Evolutionary conservation across 2,888 invertebrate species (phyloP).

Genomic region (Boloria euphrosyne): DNA sequence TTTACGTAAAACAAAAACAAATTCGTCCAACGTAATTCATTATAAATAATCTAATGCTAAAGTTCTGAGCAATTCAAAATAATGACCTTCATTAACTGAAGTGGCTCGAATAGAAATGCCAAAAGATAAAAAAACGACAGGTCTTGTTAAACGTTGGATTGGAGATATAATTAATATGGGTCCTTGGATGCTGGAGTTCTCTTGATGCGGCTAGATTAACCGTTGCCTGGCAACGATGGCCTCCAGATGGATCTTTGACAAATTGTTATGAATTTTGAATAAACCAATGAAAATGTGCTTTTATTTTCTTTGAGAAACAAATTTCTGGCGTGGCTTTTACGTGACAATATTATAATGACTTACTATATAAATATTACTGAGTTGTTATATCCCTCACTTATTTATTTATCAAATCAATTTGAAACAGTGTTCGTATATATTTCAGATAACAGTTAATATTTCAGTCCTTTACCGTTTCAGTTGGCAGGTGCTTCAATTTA

Average conservation of each 20-base stretch:
- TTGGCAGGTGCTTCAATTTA: too few species aligned
- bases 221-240: conserved; percentile 28
- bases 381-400: too few species aligned
- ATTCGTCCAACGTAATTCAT: conserved; percentile 14
- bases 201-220: conserved; percentile 32
- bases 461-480: too few species aligned
- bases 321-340: too few species aligned
- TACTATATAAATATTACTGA: too few species aligned
- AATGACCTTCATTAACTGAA: conserved; percentile 37
- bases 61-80: conserved; percentile 32
- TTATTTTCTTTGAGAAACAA: background rate
- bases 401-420: too few species aligned
- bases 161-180: conserved; percentile 37
- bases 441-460: too few species aligned
- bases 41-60: conserved; percentile 21
- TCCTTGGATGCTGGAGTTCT: conserved; percentile 30
- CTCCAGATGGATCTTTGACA: conserved; percentile 1
- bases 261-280: conserved; percentile 18
- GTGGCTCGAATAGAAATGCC: conserved; percentile 25
- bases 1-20: conserved; percentile 2
- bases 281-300: conserved; percentile 13
- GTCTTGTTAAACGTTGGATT: conserved; percentile 31
- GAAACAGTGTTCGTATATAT: too few species aligned
- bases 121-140: conserved; percentile 35
- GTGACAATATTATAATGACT: too few species aligned